These are phyloP conservation scores for Rugalucina vietnamica DNA, from an alignment of 2,888 invertebrate genomes.

Conservation along the genomic window DNA sequence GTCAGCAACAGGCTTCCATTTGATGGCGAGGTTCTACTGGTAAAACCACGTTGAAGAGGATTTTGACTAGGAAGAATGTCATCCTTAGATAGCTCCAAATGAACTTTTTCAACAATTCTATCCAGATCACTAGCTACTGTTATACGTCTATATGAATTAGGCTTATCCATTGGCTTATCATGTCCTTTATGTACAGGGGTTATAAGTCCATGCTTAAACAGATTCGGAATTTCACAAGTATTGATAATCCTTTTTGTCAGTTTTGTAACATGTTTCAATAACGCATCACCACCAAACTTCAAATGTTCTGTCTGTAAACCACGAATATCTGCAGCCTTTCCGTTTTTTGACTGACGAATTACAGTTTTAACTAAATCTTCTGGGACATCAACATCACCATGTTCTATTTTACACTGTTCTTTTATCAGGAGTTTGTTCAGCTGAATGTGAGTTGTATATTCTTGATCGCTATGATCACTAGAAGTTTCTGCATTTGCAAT, in stretches of 20 bases:
- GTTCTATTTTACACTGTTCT: not conserved
- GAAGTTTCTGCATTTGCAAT: not conserved
- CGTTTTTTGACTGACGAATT: not conserved
- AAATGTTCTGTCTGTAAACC: not conserved
- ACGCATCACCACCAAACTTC: not conserved
- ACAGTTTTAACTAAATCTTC: not conserved
- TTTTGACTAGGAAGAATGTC: not conserved
- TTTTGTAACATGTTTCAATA: not conserved
- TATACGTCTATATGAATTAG: not conserved
- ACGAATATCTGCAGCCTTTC: slow-evolving; percentile 2
- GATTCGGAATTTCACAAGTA: not conserved
- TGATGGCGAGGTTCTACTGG: not conserved
- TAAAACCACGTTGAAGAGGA: not conserved
- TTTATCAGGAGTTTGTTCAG: not conserved
- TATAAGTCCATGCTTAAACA: not conserved
- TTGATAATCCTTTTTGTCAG: not conserved
- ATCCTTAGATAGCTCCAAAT: not conserved
- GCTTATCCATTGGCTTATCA: not conserved
- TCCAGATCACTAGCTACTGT: not conserved
- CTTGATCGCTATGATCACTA: not conserved
- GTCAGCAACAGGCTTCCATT: not conserved
- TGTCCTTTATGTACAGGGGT: not conserved
- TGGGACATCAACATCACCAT: not conserved
- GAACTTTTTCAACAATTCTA: not conserved
- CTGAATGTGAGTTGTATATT: not conserved